Conservation (phyloP, 2,113 vertebrate genomes). For the Prochilodus magdalenae region DNA sequence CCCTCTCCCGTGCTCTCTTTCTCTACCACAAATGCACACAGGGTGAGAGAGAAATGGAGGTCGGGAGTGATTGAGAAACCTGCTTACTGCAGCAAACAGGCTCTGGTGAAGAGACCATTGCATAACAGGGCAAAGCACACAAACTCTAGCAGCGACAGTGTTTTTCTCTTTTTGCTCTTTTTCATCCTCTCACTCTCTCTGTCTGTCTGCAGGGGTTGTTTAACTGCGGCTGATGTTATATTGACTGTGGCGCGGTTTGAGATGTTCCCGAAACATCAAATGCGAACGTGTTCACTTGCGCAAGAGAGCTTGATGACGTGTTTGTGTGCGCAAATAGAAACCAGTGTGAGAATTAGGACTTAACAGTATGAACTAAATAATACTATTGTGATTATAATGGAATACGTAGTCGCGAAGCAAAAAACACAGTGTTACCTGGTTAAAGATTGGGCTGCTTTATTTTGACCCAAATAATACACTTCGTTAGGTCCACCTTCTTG, state of each 20-base stretch:
- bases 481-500: too few relatives aligned
- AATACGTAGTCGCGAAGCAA: too few relatives aligned
- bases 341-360: neutral
- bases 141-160: neutral
- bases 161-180: slow-evolving; percentile 15
- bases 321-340: neutral
- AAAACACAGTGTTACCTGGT: too few relatives aligned
- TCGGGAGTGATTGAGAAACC: neutral
- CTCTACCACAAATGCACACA: neutral
- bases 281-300: too few relatives aligned
- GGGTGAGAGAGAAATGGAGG: neutral
- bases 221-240: slow-evolving; percentile 9
- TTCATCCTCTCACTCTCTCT: neutral
- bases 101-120: neutral
- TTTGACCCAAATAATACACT: too few relatives aligned
- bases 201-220: slow-evolving; percentile 5
- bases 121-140: neutral
- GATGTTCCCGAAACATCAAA: slow-evolving; percentile 5
- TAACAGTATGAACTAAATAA: neutral
- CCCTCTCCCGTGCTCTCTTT: neutral
- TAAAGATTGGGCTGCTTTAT: too few relatives aligned
- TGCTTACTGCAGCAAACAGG: slow-evolving; percentile 15
- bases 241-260: neutral
- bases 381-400: neutral
- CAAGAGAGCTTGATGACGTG: neutral